Evolutionary conservation across 2,797 vertebrate species (phyloP).

Genomic region (Tinamus major): DNA sequence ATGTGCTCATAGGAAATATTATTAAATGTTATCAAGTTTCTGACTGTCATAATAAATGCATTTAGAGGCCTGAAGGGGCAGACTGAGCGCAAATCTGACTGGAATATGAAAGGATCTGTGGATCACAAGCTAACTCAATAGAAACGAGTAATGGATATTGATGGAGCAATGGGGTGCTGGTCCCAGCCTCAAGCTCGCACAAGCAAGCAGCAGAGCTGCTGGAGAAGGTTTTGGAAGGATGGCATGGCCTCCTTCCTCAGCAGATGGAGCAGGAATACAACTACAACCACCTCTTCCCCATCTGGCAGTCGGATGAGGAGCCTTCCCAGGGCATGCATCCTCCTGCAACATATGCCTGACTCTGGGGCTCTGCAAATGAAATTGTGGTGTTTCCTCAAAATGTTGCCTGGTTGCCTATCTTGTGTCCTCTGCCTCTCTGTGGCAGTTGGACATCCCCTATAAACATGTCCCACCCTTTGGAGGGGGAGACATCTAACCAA

Average conservation of each 20-base stretch:
- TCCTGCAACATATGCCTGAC: background rate
- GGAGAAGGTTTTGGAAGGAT: background rate
- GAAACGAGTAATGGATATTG: background rate
- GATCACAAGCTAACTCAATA: background rate
- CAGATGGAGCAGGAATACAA: background rate
- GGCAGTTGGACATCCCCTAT: background rate
- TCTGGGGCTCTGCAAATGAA: background rate
- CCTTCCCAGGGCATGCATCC: background rate
- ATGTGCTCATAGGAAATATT: slow-evolving; percentile 9
- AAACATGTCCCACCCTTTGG: background rate
- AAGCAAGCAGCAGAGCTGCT: background rate
- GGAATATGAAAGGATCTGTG: background rate
- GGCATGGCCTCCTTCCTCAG: background rate
- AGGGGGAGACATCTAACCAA: background rate
- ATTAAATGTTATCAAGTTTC: slow-evolving; percentile 40
- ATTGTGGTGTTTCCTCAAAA: background rate
- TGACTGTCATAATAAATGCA: background rate
- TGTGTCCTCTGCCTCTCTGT: background rate
- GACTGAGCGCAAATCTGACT: background rate
- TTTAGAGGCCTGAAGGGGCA: background rate
- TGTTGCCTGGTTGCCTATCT: background rate
- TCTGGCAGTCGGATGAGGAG: background rate
- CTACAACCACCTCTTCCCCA: background rate
- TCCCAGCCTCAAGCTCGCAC: background rate
- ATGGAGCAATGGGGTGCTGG: background rate